phyloP scores from a whole-genome alignment of 1,140 invertebrate species.

The Drosophila punjabiensis region DNA sequence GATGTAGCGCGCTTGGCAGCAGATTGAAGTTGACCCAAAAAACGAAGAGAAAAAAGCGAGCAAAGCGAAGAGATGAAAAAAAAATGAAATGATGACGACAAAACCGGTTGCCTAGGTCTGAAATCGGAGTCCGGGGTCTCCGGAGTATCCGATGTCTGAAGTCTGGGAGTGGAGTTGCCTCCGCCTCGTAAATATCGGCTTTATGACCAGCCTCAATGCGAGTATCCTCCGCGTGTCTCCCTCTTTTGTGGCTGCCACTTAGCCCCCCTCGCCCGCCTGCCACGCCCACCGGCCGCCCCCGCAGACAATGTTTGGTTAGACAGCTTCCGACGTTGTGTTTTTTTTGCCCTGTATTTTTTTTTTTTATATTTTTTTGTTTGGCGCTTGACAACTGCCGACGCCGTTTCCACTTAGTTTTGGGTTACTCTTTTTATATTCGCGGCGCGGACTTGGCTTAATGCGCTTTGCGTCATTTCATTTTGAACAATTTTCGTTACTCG shows the following conservation, averaged over 20 bases:
- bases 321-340: slow-evolving; percentile 65
- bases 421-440: slow-evolving; percentile 35
- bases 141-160: slow-evolving; percentile 23
- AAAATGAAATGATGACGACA: slow-evolving; percentile 47
- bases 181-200: slow-evolving; percentile 60
- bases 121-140: slow-evolving; percentile 29
- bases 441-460: slow-evolving; percentile 66
- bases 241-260: slow-evolving; percentile 34
- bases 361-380: slow-evolving; percentile 50
- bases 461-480: slow-evolving; percentile 77
- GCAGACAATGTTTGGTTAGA: slow-evolving; percentile 69
- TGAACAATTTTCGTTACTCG: slow-evolving; percentile 64
- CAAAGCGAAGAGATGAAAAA: slow-evolving; percentile 24
- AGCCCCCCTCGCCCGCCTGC: slow-evolving; percentile 9
- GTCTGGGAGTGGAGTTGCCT: slow-evolving; percentile 44
- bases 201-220: slow-evolving; percentile 77
- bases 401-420: slow-evolving; percentile 61
- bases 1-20: slow-evolving; percentile 58
- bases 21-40: slow-evolving; percentile 72
- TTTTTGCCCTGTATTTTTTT: slow-evolving; percentile 32
- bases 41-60: slow-evolving; percentile 31
- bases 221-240: slow-evolving; percentile 32
- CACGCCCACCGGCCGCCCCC: slow-evolving; percentile 34
- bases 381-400: slow-evolving; percentile 47
- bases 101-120: slow-evolving; percentile 65